These are phyloP conservation scores for Platerodrilus igneus DNA, from an alignment of 2,888 invertebrate species.

Conservation along the genomic window DNA sequence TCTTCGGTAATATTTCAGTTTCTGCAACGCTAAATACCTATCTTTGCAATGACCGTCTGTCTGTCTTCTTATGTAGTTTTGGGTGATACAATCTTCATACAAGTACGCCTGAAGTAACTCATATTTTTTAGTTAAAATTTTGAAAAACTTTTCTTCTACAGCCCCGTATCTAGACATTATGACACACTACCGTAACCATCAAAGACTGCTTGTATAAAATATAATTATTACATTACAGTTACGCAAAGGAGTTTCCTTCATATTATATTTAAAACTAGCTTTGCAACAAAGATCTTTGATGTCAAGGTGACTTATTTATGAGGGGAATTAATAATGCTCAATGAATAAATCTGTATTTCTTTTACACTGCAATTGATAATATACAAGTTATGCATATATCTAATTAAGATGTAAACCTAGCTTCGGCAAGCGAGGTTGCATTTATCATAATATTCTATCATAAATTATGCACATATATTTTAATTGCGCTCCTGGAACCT, in stretches of 20 bases:
- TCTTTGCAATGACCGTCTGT: too few species aligned
- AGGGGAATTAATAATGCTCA: slow-evolving; percentile 12
- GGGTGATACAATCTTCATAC: too few species aligned
- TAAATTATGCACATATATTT: slow-evolving; percentile 12
- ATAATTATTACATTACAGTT: slow-evolving; percentile 17
- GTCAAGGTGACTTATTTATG: slow-evolving; percentile 16
- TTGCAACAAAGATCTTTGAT: slow-evolving; percentile 14
- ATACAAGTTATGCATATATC: slow-evolving; percentile 14
- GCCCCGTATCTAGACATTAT: slow-evolving; percentile 20
- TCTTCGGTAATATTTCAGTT: too few species aligned
- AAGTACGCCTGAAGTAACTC: slow-evolving; percentile 11
- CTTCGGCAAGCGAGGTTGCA: slow-evolving; percentile 12
- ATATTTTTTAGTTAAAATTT: slow-evolving; percentile 7
- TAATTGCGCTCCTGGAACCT: neutral
- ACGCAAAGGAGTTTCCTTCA: slow-evolving; percentile 9
- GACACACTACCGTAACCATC: slow-evolving; percentile 18
- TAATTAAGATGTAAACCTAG: slow-evolving; percentile 22
- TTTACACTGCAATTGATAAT: too few species aligned
- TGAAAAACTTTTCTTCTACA: slow-evolving; percentile 6
- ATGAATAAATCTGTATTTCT: too few species aligned
- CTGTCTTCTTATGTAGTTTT: too few species aligned
- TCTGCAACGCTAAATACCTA: too few species aligned
- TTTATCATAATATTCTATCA: slow-evolving; percentile 13
- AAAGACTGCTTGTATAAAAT: slow-evolving; percentile 11
- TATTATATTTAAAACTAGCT: slow-evolving; percentile 11